phyloP scores from a whole-genome alignment of 2,113 vertebrate genomes.

The Phoxinus phoxinus region DNA sequence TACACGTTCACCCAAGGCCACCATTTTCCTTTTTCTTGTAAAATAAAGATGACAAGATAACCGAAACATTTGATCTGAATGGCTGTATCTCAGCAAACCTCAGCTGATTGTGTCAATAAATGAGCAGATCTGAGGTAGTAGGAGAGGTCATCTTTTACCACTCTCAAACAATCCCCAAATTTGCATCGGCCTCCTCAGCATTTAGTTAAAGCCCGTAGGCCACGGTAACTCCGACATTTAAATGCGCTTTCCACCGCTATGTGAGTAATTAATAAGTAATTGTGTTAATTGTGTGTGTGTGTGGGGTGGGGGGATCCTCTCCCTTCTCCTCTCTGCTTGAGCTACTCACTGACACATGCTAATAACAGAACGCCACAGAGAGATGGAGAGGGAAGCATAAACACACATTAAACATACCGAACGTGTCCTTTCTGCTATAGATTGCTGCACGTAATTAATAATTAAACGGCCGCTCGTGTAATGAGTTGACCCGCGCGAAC shows the following conservation, averaged over 20 bases:
- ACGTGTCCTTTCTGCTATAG: constrained; percentile 93
- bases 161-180: constrained; percentile 20
- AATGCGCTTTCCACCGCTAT: constrained; percentile 54
- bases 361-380: constrained; percentile 66
- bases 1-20: not conserved
- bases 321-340: constrained; percentile 51
- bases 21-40: not conserved
- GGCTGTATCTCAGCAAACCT: not conserved
- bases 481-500: constrained; percentile 96
- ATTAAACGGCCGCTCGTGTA: constrained; percentile 96
- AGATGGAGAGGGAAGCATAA: constrained; percentile 75
- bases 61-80: not conserved
- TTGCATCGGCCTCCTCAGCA: constrained; percentile 15
- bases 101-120: not conserved
- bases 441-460: constrained; percentile 97
- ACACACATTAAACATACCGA: constrained; percentile 90
- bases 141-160: not conserved
- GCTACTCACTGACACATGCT: constrained; percentile 67
- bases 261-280: constrained; percentile 64
- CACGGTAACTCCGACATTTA: constrained; percentile 52
- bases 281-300: constrained; percentile 55
- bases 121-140: not conserved
- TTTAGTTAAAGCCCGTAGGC: constrained; percentile 42
- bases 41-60: not conserved
- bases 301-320: constrained; percentile 38